Conservation (phyloP, 2,888 invertebrate genomes). For the Chalcis sispes region DNA sequence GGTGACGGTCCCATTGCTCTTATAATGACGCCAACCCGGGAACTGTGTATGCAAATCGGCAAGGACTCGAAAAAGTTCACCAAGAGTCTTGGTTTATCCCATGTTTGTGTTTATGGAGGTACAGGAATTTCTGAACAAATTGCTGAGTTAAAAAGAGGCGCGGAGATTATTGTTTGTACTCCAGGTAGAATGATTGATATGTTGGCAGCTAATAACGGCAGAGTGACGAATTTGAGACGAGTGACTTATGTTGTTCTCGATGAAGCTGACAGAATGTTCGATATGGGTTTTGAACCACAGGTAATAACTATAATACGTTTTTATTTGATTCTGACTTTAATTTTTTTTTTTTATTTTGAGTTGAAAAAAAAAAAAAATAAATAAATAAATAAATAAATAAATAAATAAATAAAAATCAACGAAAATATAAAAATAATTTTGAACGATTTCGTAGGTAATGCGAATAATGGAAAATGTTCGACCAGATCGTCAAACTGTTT, state of each 20-base stretch:
- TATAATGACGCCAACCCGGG: constrained; percentile 98
- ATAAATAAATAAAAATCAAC: no score
- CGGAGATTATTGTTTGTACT: constrained; percentile 99
- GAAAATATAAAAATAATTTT: no score
- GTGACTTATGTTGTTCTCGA: constrained; percentile 98
- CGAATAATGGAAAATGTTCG: constrained; percentile 97
- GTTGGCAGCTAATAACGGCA: constrained; percentile 98
- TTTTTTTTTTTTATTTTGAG: no score
- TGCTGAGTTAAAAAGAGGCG: constrained; percentile 96
- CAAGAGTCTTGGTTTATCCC: constrained; percentile 89
- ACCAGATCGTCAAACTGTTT: constrained; percentile 97
- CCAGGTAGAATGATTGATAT: constrained; percentile 99
- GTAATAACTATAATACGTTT: no score
- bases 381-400: no score
- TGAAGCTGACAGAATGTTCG: constrained; percentile 99
- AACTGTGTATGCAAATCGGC: constrained; percentile 99
- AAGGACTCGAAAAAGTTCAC: constrained; percentile 96
- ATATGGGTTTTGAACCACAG: constrained; percentile 99
- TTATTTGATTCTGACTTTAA: no score
- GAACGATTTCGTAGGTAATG: constrained; percentile 78
- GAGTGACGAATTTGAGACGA: constrained; percentile 97
- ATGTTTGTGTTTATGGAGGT: constrained; percentile 98
- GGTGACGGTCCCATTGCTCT: constrained; percentile 98
- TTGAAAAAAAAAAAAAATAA: no score
- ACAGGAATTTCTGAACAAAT: constrained; percentile 98